These are phyloP conservation scores for Todiramphus chloris DNA, from an alignment of 2,113 vertebrate species.

Conservation along the genomic window DNA sequence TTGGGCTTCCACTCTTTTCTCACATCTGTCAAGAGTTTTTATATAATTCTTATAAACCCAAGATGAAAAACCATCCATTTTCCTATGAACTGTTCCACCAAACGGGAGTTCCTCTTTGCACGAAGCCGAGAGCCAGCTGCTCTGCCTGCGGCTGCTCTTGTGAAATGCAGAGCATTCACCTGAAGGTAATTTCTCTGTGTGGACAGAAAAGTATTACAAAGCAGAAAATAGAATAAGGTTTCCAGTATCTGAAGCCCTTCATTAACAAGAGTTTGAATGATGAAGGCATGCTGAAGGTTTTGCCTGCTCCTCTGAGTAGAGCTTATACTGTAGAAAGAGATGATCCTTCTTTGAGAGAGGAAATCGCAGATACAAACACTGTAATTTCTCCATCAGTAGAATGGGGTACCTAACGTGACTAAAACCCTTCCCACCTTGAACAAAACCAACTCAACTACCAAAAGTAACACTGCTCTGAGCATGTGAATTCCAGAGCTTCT, in stretches of 20 bases:
- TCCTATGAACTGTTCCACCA: background rate
- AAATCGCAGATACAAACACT: background rate
- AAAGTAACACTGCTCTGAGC: background rate
- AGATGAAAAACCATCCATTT: background rate
- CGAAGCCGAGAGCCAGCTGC: too few relatives aligned
- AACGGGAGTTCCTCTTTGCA: background rate
- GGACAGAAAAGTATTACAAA: background rate
- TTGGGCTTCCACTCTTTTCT: background rate
- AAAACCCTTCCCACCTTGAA: background rate
- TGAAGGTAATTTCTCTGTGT: background rate
- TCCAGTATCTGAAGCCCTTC: background rate
- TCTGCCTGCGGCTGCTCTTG: background rate
- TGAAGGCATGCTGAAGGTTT: fast-evolving
- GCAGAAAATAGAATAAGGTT: background rate
- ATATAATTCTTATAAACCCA: background rate
- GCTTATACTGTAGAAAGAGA: background rate
- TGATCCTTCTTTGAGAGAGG: background rate
- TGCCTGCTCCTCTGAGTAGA: background rate
- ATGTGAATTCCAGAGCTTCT: background rate
- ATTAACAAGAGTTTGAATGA: background rate
- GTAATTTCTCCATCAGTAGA: background rate
- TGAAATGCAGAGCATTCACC: background rate
- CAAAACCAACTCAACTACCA: background rate
- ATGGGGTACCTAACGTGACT: background rate
- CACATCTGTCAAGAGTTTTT: background rate